Evolutionary conservation across 2,888 invertebrate genomes (phyloP), one percentile per base, ranked within the genome.

Genomic region (Hypsopygia costalis): DNA sequence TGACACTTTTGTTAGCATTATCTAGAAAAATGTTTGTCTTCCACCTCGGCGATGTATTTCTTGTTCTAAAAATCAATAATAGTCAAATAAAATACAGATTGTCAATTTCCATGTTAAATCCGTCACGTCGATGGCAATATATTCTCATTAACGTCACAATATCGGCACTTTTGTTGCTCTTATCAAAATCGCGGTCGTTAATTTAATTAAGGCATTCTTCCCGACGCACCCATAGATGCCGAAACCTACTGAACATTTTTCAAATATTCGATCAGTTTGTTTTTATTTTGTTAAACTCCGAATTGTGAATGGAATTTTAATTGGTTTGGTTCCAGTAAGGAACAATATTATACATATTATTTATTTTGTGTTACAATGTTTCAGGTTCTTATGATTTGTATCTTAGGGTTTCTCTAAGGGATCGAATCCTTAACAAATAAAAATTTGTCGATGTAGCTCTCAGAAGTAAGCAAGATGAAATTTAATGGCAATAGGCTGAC

Each of bases 151-250:
- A 65, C 52, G 73, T 80, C 79, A 69, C 62, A 63, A 65, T 60
- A 64, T 65, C 60, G 65, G 62, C 62, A 63, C 66, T 80, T 81
- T 76, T 77, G 67, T 71, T 74, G 66, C 61, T 54, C 57, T 72
- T 73, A 69, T 71, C 69, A 69, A 72, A 80, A 76, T 75, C 69
- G 72, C 69, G 62, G 61, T 73, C 83, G 81, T 86, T 81, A 76
- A 85, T 85, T 80, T 83, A 80, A 85, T 85, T 86, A 87, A 68
- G 66, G 76, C 75, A 87, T 88, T 82, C 82, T 71, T 70, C 40
- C 55, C 64, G 58, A 70, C 72, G 75, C 39, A 33, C 73, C 64
- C 65, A 71, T 71, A 69, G 72, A 76, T 70, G 72, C 65, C 62
- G 60, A 70, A 69, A 71, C 66, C 68, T 65, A 70, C 71, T 69